A percentile compares a stretch with the other conserved stretches of the same genome.
These are phyloP conservation scores for Geopemphigus sp. DNA, from an alignment of 1,140 invertebrate species.

Conservation along the genomic window DNA sequence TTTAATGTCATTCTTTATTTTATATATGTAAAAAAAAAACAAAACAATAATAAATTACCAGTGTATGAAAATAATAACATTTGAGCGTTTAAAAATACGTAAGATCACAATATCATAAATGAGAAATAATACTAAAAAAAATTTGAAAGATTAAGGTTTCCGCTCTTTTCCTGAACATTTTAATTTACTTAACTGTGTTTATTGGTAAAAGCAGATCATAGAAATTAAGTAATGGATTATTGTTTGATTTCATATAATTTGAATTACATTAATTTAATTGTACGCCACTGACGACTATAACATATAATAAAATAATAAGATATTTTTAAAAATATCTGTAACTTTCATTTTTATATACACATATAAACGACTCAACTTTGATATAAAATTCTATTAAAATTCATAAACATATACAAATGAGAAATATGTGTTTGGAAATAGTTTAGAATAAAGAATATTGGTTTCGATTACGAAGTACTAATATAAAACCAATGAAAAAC, in stretches of 20 bases:
- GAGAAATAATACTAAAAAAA: conserved; percentile 28
- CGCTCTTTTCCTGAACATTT: not conserved
- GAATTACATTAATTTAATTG: not conserved
- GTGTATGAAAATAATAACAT: conserved; percentile 38
- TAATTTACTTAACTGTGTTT: not conserved
- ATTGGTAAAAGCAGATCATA: not conserved
- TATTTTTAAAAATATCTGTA: not conserved
- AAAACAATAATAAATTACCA: conserved; percentile 39
- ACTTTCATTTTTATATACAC: too few species aligned
- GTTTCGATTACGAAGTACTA: too few species aligned
- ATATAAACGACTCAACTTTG: too few species aligned
- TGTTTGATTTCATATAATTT: not conserved
- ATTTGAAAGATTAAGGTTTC: conserved; percentile 23
- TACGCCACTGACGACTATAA: too few species aligned
- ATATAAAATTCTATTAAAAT: too few species aligned
- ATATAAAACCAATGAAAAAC: not conserved
- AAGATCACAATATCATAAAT: conserved; percentile 27
- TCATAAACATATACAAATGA: too few species aligned
- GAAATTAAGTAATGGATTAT: not conserved
- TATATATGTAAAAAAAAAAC: conserved; percentile 34
- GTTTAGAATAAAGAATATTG: too few species aligned
- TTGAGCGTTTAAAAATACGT: conserved; percentile 36
- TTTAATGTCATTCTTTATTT: conserved; percentile 14
- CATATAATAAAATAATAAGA: too few species aligned
- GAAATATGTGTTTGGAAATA: too few species aligned